Evolutionary conservation across 2,888 invertebrate species (phyloP), one percentile per base, ranked within the genome.

Genomic region (Cryptocephalus moraei): DNA sequence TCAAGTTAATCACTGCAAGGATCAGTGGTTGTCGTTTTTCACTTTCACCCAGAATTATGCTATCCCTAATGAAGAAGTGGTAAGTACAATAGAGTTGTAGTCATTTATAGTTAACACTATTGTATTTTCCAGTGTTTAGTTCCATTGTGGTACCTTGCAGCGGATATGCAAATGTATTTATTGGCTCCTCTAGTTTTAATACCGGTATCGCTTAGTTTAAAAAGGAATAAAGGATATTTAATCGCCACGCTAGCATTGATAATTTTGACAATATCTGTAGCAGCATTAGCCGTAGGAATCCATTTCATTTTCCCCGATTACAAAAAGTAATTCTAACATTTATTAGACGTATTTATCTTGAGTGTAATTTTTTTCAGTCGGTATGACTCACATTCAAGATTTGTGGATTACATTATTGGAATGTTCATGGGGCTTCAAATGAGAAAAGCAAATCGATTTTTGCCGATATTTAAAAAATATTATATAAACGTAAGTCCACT

Each of bases 41-140:
- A 54, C 70, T 0, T 73, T 71, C 50, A 50, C 69, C 32, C 70
- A 72, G 47, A 72, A 72, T 51, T 69, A 67, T 47, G 56, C 55
- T 33, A 57, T 59, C 14, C 22, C 22, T 22, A 46, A 47, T 10
- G 45, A 49, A 11, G 54, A 60, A 22, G 36, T 59, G 43, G 62
- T 63, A 49, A 52, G 53, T 48, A 42, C 32, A 33, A 11, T 33
- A 13, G 22, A 22, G 22, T 2, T 22, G 6, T 4, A 22, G 3
- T 22, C 8, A 44, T 44, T 44, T 44, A 40, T 33, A n/a, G 6
- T 6, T 22, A 22, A 22, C 6, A 22, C 6, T 22, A 4, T 22
- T 22, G n/a, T 22, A 6, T 22, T 22, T 22, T 58, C 43, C 40
- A 70, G 69, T 70, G 70, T 45, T 43, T 68, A 11, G 47, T 55